These are phyloP conservation scores for Cataglyphis altisquamis DNA, from an alignment of 2,888 invertebrate genomes.

Conservation along the genomic window DNA sequence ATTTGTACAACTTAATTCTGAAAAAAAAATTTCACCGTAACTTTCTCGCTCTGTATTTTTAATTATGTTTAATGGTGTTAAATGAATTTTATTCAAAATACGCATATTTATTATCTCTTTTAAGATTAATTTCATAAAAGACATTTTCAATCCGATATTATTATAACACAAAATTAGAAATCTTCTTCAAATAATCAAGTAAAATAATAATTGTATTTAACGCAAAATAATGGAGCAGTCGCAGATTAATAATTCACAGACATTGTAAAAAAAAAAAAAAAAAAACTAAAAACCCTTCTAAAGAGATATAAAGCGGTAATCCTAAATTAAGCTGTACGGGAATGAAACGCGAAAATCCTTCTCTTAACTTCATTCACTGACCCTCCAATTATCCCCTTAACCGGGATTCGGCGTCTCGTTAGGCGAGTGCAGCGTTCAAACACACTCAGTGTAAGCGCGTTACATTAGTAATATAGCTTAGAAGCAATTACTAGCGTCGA, in stretches of 20 bases:
- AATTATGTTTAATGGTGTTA: not conserved
- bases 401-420: conserved; percentile 3
- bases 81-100: not conserved
- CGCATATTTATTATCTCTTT: not conserved
- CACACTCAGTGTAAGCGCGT: conserved; percentile 20
- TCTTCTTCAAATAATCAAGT: not conserved
- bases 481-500: conserved; percentile 20
- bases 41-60: not conserved
- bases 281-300: not conserved
- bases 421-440: conserved; percentile 7
- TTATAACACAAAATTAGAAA: not conserved
- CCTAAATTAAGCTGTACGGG: not conserved
- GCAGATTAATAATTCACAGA: not conserved
- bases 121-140: not conserved
- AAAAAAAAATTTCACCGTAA: not conserved
- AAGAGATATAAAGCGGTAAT: not conserved
- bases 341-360: conserved; percentile 11
- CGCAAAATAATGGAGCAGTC: not conserved
- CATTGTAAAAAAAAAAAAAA: not conserved
- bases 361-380: not conserved
- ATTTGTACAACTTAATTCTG: not conserved
- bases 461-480: conserved; percentile 33
- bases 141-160: not conserved
- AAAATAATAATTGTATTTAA: not conserved
- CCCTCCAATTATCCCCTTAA: conserved; percentile 17